These are phyloP conservation scores for Dione vanillae DNA, from an alignment of 2,888 invertebrate species.

Conservation along the genomic window DNA sequence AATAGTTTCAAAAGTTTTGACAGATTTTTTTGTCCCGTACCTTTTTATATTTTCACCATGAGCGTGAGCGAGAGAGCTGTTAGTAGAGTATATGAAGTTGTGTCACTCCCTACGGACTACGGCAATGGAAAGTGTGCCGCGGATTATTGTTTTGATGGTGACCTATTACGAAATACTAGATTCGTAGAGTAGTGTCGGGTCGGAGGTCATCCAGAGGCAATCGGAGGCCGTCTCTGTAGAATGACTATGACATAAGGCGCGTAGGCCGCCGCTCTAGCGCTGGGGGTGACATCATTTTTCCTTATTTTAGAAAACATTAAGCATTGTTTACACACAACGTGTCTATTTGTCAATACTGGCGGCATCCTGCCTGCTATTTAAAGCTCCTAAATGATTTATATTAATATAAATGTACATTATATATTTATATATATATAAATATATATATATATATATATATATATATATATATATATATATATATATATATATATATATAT, in stretches of 20 bases:
- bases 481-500: no score
- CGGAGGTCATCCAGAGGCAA: slow-evolving; percentile 55
- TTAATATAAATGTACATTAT: no score
- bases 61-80: slow-evolving; percentile 64
- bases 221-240: slow-evolving; percentile 55
- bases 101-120: slow-evolving; percentile 64
- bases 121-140: slow-evolving; percentile 73
- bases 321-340: slow-evolving; percentile 41
- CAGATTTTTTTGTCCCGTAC: slow-evolving; percentile 63
- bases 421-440: no score
- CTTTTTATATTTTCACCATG: slow-evolving; percentile 51
- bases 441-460: no score
- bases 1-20: slow-evolving; percentile 75
- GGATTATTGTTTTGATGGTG: slow-evolving; percentile 77
- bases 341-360: neutral
- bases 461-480: no score
- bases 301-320: slow-evolving; percentile 59
- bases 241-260: slow-evolving; percentile 59
- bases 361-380: neutral
- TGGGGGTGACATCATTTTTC: slow-evolving; percentile 66
- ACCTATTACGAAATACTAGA: slow-evolving; percentile 73
- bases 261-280: slow-evolving; percentile 57
- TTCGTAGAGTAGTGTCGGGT: slow-evolving; percentile 54
- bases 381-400: no score
- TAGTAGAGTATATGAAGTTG: slow-evolving; percentile 58